Evolutionary conservation across 64 coral and sea anemone genomes (phyloP), one percentile per base, ranked within the genome.

Genomic region (Montipora cactus): DNA sequence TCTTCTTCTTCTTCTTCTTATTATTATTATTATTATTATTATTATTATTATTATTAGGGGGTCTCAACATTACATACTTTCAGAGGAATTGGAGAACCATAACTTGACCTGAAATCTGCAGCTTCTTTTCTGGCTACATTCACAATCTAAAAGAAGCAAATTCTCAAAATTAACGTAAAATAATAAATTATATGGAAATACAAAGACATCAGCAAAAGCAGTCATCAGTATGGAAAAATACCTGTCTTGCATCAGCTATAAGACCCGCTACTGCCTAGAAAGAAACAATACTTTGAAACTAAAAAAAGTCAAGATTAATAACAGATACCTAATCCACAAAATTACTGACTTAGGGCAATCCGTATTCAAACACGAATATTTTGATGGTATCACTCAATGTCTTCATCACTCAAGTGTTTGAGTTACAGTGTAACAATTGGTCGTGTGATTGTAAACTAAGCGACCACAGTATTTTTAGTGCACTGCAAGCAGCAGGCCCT

Each of bases 221-320:
- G 4, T 57, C 53, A 57, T 57, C 53, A 57, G 11, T 57, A 7
- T 4, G 53, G 11, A 57, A 57, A 57, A 57, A 44, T 86, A 99
- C 98, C 95, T 99, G 92, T 96, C 98, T 99, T 23, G 98, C 94
- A 99, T 99, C 98, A 37, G 98, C 90, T 84, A 99, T 87, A 20
- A 99, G 78, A 45, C 98, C 98, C 85, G 98, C 98, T 90, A 99
- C 93, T 67, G 98, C 98, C 98, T 99, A 85, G 49, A 87, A 80
- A 15, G 20, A 70, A 79, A 80, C 0, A 83, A 15, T 10, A 15
- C 59, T 64, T 57, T 64, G 8, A 64, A 14, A 64, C 14, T 74
- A 6, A 74, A 74, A 74, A 28, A 5, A 23, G 11, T 74, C 23
- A 5, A 55, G 9, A 7, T 55, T 68, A 68, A 15, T 21, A 88